phyloP scores from a whole-genome alignment of 2,113 vertebrate species.

The Lonchura striata region DNA sequence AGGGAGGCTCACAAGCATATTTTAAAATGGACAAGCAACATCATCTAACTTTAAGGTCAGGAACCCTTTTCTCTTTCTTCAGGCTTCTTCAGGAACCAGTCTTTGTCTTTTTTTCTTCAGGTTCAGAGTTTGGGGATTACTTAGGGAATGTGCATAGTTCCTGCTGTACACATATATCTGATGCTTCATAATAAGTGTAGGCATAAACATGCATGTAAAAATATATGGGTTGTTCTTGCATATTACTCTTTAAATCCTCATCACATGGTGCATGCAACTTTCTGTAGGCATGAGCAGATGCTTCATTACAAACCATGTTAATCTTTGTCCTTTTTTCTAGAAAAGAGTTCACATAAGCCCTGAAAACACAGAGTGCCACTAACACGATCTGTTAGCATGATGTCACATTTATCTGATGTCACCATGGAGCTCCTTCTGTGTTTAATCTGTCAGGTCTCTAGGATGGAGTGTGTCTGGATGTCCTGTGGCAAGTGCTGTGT shows the following conservation, averaged over 20 bases:
- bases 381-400: neutral
- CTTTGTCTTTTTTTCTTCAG: neutral
- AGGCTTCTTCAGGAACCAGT: neutral
- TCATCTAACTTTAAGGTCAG: neutral
- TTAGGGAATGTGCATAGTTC: neutral
- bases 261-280: neutral
- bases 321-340: neutral
- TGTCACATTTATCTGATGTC: neutral
- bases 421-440: neutral
- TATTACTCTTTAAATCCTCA: neutral
- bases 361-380: neutral
- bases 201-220: neutral
- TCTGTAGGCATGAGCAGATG: neutral
- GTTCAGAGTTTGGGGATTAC: neutral
- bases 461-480: neutral
- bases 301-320: neutral
- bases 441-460: neutral
- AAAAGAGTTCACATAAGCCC: neutral
- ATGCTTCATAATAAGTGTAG: neutral
- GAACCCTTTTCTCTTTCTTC: neutral
- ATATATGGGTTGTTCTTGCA: neutral
- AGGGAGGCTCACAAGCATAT: neutral
- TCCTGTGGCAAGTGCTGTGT: neutral
- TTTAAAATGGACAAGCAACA: neutral
- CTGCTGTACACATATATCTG: neutral